Evolutionary conservation across 37 sponge, comb jelly and placozoan genomes (phyloP), one percentile per base, ranked within the genome.

Genomic region (Aplysina aerophoba): DNA sequence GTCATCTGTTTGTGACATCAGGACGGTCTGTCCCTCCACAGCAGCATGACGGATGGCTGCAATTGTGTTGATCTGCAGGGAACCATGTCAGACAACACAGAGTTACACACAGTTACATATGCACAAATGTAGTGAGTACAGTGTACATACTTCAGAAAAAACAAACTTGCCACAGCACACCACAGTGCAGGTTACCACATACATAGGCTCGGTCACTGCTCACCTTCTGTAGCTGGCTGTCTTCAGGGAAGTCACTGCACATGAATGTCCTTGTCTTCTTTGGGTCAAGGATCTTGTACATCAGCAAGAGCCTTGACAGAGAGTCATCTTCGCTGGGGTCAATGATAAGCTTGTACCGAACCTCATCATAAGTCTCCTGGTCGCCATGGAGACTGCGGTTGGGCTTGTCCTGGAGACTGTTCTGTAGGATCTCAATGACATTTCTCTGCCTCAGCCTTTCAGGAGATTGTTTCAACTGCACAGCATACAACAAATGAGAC

Each of bases 181-280:
- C 50, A 44, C 50, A 44, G 8, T 44, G 50, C 50, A 44, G 50
- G 50, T 8, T 44, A 8, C 50, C n/a, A n/a, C n/a, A n/a, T n/a
- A n/a, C n/a, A n/a, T n/a, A n/a, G n/a, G n/a, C n/a, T n/a, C n/a
- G n/a, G n/a, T n/a, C n/a, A n/a, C n/a, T 60, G 27, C 55, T 36
- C 25, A 92, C 93, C 68, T 95, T 92, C 63, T 95, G 93, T 0
- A 95, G 36, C 59, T 95, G 91, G 28, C 85, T 79, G 55, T 95
- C 96, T n/a, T 88, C 96, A 61, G 93, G 91, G 81, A 95, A 95
- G 62, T 95, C 89, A 80, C 91, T 90, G 88, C 96, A 95, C 22
- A 92, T 73, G 59, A 82, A 95, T 60, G 85, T 88, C 15, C 91
- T 73, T 22, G 93, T 92, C 15, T 87, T 85, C 56, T 85, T 54